Evolutionary conservation across 2,797 vertebrate species (phyloP).

Genomic region (Lutra lutra): DNA sequence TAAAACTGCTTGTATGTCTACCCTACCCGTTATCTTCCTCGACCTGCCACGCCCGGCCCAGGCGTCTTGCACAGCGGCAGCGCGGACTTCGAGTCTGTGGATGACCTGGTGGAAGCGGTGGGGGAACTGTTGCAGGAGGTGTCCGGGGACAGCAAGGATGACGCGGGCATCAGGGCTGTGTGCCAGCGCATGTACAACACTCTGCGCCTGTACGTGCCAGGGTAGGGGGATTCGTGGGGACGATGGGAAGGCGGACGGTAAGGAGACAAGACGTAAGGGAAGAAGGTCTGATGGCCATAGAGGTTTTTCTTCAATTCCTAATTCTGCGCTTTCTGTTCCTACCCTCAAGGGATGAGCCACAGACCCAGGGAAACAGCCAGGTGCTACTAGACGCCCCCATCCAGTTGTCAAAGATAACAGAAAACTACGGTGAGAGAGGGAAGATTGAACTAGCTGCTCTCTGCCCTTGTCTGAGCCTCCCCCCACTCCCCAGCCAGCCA

Average conservation of each 20-base stretch:
- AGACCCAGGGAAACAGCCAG: conserved; percentile 85
- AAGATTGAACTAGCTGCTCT: background rate
- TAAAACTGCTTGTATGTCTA: background rate
- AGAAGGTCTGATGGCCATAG: background rate
- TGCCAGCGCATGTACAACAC: conserved; percentile 97
- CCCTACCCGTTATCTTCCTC: background rate
- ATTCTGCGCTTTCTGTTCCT: background rate
- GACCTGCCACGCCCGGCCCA: background rate
- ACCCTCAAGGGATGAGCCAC: conserved; percentile 80
- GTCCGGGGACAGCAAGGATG: conserved; percentile 93
- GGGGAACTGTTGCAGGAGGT: conserved; percentile 95
- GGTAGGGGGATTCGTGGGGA: background rate
- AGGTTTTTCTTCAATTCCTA: background rate
- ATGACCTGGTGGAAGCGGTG: conserved; percentile 96
- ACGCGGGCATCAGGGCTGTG: conserved; percentile 93
- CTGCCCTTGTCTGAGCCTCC: background rate
- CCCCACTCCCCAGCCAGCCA: background rate
- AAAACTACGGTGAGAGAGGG: conserved; percentile 88
- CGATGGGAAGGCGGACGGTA: background rate
- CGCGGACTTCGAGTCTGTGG: conserved; percentile 95
- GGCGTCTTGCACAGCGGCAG: conserved; percentile 91
- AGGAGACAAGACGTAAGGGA: background rate
- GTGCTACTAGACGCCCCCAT: conserved; percentile 94
- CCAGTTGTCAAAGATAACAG: conserved; percentile 92
- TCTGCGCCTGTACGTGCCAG: conserved; percentile 90